A percentile compares a stretch with the other conserved stretches of the same genome.
Conservation (phyloP, 2,888 invertebrate species). For the Fragum sueziense region DNA sequence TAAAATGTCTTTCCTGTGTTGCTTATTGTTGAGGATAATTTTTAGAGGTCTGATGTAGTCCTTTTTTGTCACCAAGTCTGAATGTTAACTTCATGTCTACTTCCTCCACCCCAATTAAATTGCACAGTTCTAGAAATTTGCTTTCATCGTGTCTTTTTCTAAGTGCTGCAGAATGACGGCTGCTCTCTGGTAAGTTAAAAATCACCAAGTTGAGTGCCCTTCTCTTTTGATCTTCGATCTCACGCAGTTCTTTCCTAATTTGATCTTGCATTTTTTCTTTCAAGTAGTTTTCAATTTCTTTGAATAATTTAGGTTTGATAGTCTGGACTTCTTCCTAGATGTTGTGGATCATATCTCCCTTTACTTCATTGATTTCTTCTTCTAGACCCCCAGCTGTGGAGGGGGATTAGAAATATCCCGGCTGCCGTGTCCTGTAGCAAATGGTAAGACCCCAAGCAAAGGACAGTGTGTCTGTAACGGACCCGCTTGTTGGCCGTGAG, state of each 20-base stretch:
- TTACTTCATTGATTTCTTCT: not conserved
- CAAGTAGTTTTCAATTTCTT: not conserved
- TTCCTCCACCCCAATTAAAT: not conserved
- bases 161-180: not conserved
- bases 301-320: not conserved
- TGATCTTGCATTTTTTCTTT: not conserved
- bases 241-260: not conserved
- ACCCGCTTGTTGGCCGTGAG: too few species aligned
- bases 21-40: conserved; percentile 1
- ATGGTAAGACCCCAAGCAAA: too few species aligned
- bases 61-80: not conserved
- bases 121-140: not conserved
- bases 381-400: too few species aligned
- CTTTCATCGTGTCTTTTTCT: not conserved
- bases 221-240: too few species aligned
- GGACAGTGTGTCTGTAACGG: too few species aligned
- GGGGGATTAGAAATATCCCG: too few species aligned
- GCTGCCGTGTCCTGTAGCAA: too few species aligned
- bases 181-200: not conserved
- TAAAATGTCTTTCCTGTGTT: not conserved
- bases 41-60: not conserved
- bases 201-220: not conserved
- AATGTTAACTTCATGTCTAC: not conserved
- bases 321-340: not conserved
- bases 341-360: not conserved